Evolutionary conservation across 2,797 vertebrate species (phyloP).

Genomic region (Syndactyla subalaris): DNA sequence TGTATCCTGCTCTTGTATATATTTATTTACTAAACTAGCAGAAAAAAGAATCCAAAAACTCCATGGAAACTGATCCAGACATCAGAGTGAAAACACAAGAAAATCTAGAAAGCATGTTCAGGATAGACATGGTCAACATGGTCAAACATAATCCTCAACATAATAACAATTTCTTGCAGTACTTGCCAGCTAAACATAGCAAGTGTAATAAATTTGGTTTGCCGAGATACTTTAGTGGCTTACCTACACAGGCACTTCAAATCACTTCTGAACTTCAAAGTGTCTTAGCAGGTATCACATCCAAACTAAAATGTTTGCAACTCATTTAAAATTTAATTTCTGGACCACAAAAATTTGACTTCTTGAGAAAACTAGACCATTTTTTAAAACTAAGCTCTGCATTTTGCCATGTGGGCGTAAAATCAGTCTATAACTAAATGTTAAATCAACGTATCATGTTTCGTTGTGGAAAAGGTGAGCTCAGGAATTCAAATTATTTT

Average conservation of each 20-base stretch:
- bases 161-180: neutral
- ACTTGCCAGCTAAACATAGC: neutral
- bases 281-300: neutral
- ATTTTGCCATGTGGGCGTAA: neutral
- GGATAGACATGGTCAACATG: neutral
- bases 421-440: neutral
- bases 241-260: neutral
- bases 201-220: neutral
- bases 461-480: neutral
- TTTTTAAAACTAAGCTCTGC: neutral
- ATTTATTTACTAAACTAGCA: neutral
- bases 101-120: neutral
- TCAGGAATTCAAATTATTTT: neutral
- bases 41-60: neutral
- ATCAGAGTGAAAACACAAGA: neutral
- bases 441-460: neutral
- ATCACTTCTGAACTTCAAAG: neutral
- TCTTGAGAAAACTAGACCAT: neutral
- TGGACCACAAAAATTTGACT: neutral
- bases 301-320: neutral
- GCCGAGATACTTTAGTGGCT: neutral
- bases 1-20: neutral
- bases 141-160: neutral
- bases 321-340: neutral
- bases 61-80: neutral